Percentiles rank a stretch among this genome's conserved stretches.
Evolutionary conservation across 2,113 vertebrate genomes (phyloP).

Genomic region (Tupaia tana): DNA sequence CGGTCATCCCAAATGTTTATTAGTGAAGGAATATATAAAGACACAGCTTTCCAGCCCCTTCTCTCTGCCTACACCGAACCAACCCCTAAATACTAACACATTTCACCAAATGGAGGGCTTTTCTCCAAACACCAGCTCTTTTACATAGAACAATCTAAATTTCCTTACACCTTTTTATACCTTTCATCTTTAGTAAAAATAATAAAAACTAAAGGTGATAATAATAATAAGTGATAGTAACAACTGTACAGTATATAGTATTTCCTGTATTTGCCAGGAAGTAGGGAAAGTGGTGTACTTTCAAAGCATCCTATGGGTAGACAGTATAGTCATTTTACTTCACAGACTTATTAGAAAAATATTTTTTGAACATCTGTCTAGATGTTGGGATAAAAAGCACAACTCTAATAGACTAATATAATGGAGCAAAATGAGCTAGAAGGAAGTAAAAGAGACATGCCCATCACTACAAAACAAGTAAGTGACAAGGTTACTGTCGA

Average conservation of each 20-base stretch:
- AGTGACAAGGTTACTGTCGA: background rate
- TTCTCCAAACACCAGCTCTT: background rate
- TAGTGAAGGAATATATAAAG: background rate
- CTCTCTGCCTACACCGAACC: background rate
- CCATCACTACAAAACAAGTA: background rate
- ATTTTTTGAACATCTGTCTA: background rate
- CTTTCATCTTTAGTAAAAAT: background rate
- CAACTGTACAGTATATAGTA: background rate
- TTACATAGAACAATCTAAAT: background rate
- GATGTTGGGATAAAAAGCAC: background rate
- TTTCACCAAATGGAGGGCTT: background rate
- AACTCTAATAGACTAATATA: background rate
- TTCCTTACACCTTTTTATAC: background rate
- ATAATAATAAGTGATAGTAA: background rate
- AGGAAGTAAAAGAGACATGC: background rate
- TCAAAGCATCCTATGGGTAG: background rate
- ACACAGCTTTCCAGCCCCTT: no score
- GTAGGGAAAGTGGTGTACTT: background rate
- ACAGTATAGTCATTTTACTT: background rate
- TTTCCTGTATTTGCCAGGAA: background rate
- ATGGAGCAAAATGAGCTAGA: background rate
- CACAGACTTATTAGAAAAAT: background rate
- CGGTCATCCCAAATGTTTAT: background rate
- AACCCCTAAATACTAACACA: background rate
- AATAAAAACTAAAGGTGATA: background rate